Base-by-base conservation (phyloP, 2,888 invertebrate genomes). In the Subacronicta megacephala region DNA sequence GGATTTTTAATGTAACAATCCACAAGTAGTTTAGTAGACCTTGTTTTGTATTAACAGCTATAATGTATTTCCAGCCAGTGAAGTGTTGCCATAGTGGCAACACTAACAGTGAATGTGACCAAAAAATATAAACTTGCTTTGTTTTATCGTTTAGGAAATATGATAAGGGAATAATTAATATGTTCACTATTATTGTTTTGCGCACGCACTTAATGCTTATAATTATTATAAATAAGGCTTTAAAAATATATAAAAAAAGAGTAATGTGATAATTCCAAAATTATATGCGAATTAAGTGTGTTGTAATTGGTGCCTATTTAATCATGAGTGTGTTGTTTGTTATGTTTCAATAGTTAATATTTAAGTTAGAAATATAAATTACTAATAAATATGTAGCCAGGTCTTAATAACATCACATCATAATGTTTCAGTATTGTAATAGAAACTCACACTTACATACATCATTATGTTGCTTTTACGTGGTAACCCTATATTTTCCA, bases 241-340 rank as follows among this genome's bases (percentile, higher is more conserved):
- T 66, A 72, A 76, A 71, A 67, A 70, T 72, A 72, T 80, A 75
- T 68, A 73, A 81, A 26, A 82, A 83, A 82, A 78, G 78, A 75
- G 62, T 61, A 63, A 26, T 86, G 88, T 88, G 88, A 88, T 88
- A 88, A 80, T 79, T 81, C 84, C 82, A 83, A 87, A 87, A 80
- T 80, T 77, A 75, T 77, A 72, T 75, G 33, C 45, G 58, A 68
- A 33, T 10, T 57, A 75, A 63, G 71, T 79, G 76, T 80, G 75
- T 81, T 80, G 62, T 78, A 74, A 73, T 71, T 44, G 58, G 63
- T 69, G n/a, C n/a, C n/a, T n/a, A 72, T 71, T 80, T 77, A 66
- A 63, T 58, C 61, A 68, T 62, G n/a, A n/a, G 73, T 63, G 72
- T 80, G 77, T 79, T 80, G 75, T 77, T 78, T 81, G 81, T 82